Evolutionary conservation across 2,113 vertebrate genomes (phyloP).

Genomic region (Synchiropus splendidus): DNA sequence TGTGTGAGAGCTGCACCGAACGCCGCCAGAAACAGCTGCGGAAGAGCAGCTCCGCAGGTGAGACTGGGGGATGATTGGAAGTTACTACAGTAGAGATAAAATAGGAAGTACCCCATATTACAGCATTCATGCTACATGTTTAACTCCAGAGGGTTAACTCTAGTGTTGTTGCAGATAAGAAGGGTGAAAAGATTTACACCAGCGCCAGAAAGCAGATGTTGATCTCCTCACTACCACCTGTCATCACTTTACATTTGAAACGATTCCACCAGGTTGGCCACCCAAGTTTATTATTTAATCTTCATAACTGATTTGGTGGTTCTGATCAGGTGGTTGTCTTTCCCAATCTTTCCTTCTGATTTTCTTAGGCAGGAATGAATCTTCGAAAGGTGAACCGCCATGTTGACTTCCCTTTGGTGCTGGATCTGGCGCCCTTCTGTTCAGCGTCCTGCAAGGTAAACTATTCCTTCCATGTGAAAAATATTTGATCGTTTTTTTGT

Average conservation of each 20-base stretch:
- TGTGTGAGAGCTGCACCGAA: slow-evolving; percentile 89
- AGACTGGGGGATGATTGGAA: slow-evolving; percentile 11
- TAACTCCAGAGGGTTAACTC: too few species aligned
- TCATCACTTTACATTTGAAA: slow-evolving; percentile 93
- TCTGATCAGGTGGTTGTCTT: too few species aligned
- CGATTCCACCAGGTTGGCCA: slow-evolving; percentile 86
- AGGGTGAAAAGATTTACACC: slow-evolving; percentile 81
- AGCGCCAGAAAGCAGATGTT: slow-evolving; percentile 92
- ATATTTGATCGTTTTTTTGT: neutral
- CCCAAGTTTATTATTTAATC: neutral
- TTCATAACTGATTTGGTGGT: too few species aligned
- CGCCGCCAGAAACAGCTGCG: slow-evolving; percentile 71
- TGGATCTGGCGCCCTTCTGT: slow-evolving; percentile 93
- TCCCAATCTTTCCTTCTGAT: slow-evolving; percentile 6
- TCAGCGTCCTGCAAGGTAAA: slow-evolving; percentile 87
- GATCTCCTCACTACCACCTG: slow-evolving; percentile 84
- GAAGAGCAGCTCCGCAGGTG: slow-evolving; percentile 72
- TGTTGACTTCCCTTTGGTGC: slow-evolving; percentile 85
- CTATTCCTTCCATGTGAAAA: neutral
- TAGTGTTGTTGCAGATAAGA: slow-evolving; percentile 72
- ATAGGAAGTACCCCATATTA: too few species aligned
- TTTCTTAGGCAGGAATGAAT: slow-evolving; percentile 82
- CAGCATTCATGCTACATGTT: too few species aligned
- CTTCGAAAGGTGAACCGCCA: slow-evolving; percentile 93
- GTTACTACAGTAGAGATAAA: too few species aligned